A percentile compares a stretch with the other conserved stretches of the same genome.
These are phyloP conservation scores for Zaprionus taronus DNA, from an alignment of 1,140 invertebrate species.

Conservation along the genomic window DNA sequence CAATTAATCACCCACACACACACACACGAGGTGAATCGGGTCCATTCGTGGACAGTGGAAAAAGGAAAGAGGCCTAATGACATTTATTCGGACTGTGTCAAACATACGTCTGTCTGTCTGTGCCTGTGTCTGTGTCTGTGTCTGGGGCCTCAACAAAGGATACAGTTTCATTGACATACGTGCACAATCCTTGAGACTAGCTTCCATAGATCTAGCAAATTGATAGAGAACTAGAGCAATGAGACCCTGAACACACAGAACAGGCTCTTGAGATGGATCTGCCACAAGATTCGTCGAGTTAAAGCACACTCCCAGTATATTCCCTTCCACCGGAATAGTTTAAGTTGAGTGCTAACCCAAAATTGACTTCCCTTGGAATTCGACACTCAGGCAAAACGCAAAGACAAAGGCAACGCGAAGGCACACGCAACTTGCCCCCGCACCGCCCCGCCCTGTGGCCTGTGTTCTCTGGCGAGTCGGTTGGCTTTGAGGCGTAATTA, in stretches of 20 bases:
- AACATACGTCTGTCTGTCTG: not conserved
- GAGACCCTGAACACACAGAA: not conserved
- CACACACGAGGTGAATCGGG: not conserved
- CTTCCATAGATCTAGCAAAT: not conserved
- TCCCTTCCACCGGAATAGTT: not conserved
- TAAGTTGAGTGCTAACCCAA: not conserved
- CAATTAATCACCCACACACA: constrained; percentile 4
- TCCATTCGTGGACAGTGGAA: not conserved
- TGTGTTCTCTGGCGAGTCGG: not conserved
- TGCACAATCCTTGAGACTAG: not conserved
- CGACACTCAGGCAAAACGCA: not conserved
- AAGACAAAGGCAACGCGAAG: not conserved
- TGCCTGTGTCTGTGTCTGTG: not conserved
- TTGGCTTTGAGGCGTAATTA: constrained; percentile 52
- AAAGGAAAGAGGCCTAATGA: not conserved
- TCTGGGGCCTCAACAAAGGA: not conserved
- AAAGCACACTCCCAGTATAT: not conserved
- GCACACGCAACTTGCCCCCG: not conserved
- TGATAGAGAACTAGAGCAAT: not conserved
- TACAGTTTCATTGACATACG: constrained; percentile 10
- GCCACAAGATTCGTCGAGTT: not conserved
- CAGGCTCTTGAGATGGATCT: not conserved
- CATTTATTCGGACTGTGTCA: constrained; percentile 1
- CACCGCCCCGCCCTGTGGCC: no score
- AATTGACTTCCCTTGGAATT: not conserved